Conservation (phyloP, 2,888 invertebrate genomes). For the Cotesia congregata region DNA sequence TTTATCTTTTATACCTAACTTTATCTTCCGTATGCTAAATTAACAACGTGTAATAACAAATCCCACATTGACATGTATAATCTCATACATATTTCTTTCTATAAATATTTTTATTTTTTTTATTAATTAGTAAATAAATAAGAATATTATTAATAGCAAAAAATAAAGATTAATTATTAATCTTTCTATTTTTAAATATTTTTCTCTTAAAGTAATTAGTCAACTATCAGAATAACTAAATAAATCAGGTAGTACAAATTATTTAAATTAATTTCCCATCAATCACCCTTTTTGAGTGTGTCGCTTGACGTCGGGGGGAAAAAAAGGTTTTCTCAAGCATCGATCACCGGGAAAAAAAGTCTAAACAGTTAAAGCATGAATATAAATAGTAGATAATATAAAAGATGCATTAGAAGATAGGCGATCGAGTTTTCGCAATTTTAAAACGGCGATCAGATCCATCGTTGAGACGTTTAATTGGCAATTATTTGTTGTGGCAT, state of each 20-base stretch:
- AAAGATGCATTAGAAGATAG: slow-evolving; percentile 3
- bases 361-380: not conserved
- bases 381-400: not conserved
- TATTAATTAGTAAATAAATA: not conserved
- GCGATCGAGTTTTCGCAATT: slow-evolving; percentile 45
- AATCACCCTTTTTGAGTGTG: no score
- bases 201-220: no score
- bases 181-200: no score
- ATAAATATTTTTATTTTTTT: not conserved
- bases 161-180: no score
- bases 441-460: slow-evolving; percentile 52
- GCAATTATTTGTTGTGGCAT: slow-evolving; percentile 65
- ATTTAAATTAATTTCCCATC: no score
- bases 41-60: slow-evolving; percentile 28
- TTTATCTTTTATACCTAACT: slow-evolving; percentile 1
- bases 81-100: not conserved
- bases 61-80: slow-evolving; percentile 22
- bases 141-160: no score
- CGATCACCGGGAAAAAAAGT: not conserved
- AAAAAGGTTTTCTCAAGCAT: not conserved
- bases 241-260: no score
- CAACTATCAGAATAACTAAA: no score
- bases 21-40: slow-evolving; percentile 25
- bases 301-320: no score
- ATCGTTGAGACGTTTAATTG: slow-evolving; percentile 62